Conservation (phyloP, 2,113 vertebrate species). For the Astur gentilis region DNA sequence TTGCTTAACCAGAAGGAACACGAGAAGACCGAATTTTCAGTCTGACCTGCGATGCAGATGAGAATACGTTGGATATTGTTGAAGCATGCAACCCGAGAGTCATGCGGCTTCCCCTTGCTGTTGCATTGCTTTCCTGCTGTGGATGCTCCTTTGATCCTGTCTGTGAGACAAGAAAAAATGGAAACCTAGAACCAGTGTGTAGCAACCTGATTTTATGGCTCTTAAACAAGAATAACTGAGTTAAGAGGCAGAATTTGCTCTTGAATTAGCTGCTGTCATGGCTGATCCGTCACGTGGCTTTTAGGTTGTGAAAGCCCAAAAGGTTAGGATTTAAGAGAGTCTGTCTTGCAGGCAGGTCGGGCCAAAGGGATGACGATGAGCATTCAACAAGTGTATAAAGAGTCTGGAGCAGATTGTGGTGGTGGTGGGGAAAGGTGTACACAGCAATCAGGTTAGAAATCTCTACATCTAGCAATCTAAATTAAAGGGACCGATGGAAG, state of each 20-base stretch:
- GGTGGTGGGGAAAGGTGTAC: neutral
- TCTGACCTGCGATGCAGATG: accelerated
- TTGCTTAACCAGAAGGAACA: neutral
- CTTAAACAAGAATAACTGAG: neutral
- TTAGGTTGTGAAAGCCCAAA: accelerated
- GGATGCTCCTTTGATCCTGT: neutral
- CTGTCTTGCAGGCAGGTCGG: neutral
- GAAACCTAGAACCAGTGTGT: neutral
- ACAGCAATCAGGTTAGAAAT: accelerated
- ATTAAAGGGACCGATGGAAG: neutral
- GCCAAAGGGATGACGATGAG: neutral
- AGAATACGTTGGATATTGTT: neutral
- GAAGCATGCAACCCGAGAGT: neutral
- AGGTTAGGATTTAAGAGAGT: neutral
- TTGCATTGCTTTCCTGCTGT: neutral
- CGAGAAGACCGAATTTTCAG: neutral
- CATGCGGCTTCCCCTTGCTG: accelerated
- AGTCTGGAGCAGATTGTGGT: neutral
- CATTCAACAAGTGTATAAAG: neutral
- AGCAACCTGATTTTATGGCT: neutral
- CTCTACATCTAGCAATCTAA: neutral
- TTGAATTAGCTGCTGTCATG: neutral
- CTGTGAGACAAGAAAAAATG: neutral
- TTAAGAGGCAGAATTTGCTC: neutral
- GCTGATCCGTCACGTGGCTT: accelerated